phyloP scores from a whole-genome alignment of 2,888 invertebrate species.

The Brenthis daphne region DNA sequence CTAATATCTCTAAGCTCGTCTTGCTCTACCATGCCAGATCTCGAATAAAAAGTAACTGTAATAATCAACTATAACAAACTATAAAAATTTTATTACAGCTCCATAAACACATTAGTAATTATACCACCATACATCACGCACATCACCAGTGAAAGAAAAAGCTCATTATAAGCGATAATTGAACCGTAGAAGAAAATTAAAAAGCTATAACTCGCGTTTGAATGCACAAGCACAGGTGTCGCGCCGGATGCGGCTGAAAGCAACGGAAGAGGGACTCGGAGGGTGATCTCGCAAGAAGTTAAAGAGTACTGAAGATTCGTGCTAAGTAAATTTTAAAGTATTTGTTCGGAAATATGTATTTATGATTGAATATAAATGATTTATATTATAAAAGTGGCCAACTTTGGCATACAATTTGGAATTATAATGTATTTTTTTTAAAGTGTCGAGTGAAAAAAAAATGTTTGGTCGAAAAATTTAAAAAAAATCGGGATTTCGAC shows the following conservation, averaged over 20 bases:
- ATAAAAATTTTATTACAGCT: conserved; percentile 30
- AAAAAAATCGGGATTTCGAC: too few species aligned
- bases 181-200: conserved; percentile 68
- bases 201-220: conserved; percentile 65
- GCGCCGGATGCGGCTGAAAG: conserved; percentile 75
- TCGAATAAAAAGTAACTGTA: conserved; percentile 8
- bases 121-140: conserved; percentile 53
- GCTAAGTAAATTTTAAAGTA: conserved; percentile 1
- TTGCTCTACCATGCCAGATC: conserved; percentile 5
- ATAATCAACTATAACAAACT: conserved; percentile 29
- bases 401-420: too few species aligned
- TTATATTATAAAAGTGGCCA: too few species aligned
- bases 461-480: too few species aligned
- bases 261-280: conserved; percentile 32
- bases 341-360: not conserved
- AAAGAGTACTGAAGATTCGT: not conserved
- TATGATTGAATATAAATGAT: not conserved
- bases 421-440: too few species aligned
- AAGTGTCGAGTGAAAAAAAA: too few species aligned
- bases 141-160: conserved; percentile 64
- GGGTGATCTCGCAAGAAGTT: conserved; percentile 3
- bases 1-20: not conserved
- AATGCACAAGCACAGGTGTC: conserved; percentile 75
- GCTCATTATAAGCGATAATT: conserved; percentile 57
- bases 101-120: conserved; percentile 38